Percentiles rank a stretch among this genome's conserved stretches.
Conservation (phyloP, 2,888 invertebrate genomes). For the Hyles lineata region DNA sequence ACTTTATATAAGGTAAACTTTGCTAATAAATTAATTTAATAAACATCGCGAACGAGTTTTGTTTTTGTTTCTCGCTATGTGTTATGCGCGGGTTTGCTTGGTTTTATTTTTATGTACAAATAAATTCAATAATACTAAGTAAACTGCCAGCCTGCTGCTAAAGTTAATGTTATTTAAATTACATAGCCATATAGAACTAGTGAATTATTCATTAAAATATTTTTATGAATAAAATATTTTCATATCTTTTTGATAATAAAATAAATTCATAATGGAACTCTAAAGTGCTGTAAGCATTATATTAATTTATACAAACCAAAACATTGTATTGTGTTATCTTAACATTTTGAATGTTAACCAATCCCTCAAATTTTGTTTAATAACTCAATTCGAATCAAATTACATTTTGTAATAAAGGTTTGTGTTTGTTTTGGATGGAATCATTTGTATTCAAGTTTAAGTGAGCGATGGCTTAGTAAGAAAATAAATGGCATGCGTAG, state of each 20-base stretch:
- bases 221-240: too few species aligned
- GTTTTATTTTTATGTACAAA: not conserved
- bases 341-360: not conserved
- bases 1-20: constrained; percentile 49
- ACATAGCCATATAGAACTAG: too few species aligned
- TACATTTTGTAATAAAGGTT: not conserved
- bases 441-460: not conserved
- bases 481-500: too few species aligned
- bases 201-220: too few species aligned
- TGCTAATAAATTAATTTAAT: constrained; percentile 52
- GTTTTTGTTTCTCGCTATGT: not conserved
- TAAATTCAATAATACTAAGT: too few species aligned
- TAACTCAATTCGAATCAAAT: not conserved
- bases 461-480: too few species aligned
- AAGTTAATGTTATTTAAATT: too few species aligned
- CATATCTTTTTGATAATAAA: not conserved
- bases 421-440: not conserved
- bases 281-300: not conserved
- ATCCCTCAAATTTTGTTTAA: not conserved
- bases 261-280: not conserved
- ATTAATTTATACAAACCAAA: not conserved
- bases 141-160: too few species aligned
- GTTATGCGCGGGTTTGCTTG: not conserved
- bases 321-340: constrained; percentile 2
- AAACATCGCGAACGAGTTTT: constrained; percentile 37